These are phyloP conservation scores for Drosophila nikananu DNA, from an alignment of 1,140 invertebrate species.

Conservation along the genomic window DNA sequence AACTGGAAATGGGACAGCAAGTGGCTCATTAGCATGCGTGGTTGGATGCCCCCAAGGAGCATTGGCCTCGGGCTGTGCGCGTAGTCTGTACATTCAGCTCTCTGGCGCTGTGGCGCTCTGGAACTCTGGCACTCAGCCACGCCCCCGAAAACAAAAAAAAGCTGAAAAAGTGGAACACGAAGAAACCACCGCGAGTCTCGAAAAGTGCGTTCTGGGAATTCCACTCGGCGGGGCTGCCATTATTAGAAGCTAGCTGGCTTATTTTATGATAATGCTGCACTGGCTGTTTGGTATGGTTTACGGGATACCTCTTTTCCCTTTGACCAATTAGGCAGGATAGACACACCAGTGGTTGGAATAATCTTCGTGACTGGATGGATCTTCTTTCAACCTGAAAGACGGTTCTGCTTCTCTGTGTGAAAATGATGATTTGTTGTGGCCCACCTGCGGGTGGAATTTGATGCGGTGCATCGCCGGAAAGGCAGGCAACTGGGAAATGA, in stretches of 20 bases:
- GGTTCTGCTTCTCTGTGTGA: neutral
- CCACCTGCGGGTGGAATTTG: conserved; percentile 13
- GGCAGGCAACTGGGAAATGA: conserved; percentile 57
- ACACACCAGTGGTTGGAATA: neutral
- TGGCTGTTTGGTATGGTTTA: neutral
- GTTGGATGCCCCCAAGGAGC: conserved; percentile 49
- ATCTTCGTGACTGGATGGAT: conserved; percentile 3
- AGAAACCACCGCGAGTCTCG: conserved; percentile 24
- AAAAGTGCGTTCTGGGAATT: conserved; percentile 55
- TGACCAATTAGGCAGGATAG: conserved; percentile 1
- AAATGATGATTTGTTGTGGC: conserved; percentile 1
- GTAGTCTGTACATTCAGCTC: conserved; percentile 7
- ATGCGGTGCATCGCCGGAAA: conserved; percentile 20
- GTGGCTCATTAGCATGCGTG: conserved; percentile 68
- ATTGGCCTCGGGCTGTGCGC: conserved; percentile 53
- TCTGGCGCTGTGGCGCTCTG: neutral
- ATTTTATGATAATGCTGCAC: conserved; percentile 10
- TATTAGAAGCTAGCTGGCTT: conserved; percentile 14
- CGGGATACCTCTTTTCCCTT: neutral
- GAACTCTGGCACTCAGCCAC: conserved; percentile 22
- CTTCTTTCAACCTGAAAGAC: neutral
- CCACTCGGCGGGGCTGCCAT: neutral
- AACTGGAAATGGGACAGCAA: conserved; percentile 10
- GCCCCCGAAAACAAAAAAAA: conserved; percentile 18
- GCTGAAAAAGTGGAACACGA: conserved; percentile 54